These are phyloP conservation scores for Macaria liturata DNA, from an alignment of 2,888 invertebrate genomes.

Conservation along the genomic window DNA sequence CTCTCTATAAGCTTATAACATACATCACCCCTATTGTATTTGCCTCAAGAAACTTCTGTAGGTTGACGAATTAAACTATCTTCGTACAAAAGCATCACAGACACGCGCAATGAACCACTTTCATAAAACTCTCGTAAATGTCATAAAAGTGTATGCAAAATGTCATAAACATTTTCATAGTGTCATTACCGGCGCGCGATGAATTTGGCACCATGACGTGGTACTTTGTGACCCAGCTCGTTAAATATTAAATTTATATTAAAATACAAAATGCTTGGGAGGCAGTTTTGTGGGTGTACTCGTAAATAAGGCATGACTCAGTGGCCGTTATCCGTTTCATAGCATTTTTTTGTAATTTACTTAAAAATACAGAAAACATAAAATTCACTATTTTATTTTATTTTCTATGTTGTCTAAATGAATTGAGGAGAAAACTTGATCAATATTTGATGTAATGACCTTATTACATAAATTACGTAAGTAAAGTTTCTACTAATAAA, in stretches of 20 bases:
- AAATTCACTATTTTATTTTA: too few relatives aligned
- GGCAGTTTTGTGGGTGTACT: too few relatives aligned
- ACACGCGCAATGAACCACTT: slow-evolving; percentile 28
- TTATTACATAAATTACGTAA: too few relatives aligned
- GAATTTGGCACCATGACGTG: slow-evolving; percentile 14
- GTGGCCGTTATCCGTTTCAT: not conserved
- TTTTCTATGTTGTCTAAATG: too few relatives aligned
- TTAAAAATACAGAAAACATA: too few relatives aligned
- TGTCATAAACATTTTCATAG: slow-evolving; percentile 32
- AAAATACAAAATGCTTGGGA: too few relatives aligned
- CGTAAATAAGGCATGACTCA: not conserved
- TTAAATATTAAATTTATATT: not conserved
- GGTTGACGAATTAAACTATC: slow-evolving; percentile 24
- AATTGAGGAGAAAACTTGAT: too few relatives aligned
- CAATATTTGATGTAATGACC: too few relatives aligned
- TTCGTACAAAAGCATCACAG: slow-evolving; percentile 9
- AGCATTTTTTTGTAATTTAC: not conserved
- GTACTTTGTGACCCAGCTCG: slow-evolving; percentile 1
- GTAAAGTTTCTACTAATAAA: too few relatives aligned
- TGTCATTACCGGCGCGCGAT: slow-evolving; percentile 18
- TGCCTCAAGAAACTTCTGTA: slow-evolving; percentile 24
- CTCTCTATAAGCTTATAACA: slow-evolving; percentile 7
- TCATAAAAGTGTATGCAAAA: slow-evolving; percentile 26
- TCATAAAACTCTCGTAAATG: slow-evolving; percentile 15
- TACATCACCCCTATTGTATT: slow-evolving; percentile 10